These are phyloP conservation scores for Tragelaphus buxtoni DNA, from an alignment of 2,113 vertebrate genomes.

Conservation along the genomic window DNA sequence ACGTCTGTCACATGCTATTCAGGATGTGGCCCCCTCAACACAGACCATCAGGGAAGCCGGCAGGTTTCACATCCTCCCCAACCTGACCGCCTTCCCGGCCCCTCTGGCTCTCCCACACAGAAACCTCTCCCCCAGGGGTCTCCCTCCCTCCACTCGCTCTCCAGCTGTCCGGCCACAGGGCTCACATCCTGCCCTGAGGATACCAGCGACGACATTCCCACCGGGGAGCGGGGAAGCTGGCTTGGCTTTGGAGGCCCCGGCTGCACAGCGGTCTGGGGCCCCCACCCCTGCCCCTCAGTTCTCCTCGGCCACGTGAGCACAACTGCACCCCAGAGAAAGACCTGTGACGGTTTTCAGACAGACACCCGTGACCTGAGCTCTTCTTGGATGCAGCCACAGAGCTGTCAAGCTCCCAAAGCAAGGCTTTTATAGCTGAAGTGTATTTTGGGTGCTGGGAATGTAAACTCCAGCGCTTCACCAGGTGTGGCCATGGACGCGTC, in stretches of 20 bases:
- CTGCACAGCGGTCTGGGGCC: accelerated
- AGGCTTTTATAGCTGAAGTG: background rate
- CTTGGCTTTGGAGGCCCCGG: background rate
- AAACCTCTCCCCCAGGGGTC: background rate
- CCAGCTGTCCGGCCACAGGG: accelerated
- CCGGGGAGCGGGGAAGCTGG: background rate
- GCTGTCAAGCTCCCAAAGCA: accelerated
- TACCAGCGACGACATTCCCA: accelerated
- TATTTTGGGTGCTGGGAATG: background rate
- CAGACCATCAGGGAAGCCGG: accelerated
- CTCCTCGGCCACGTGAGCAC: background rate
- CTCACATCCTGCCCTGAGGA: background rate
- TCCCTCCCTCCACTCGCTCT: accelerated
- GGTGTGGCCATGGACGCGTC: background rate
- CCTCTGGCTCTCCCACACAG: background rate
- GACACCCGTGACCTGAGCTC: background rate
- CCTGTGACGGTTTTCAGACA: background rate
- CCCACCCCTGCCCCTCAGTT: background rate
- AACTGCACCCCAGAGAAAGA: background rate
- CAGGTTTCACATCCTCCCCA: background rate
- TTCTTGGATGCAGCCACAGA: background rate
- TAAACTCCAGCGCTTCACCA: background rate
- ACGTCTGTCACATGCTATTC: accelerated
- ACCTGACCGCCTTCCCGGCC: background rate
- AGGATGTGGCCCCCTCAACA: accelerated